phyloP scores from a whole-genome alignment of 2,888 invertebrate species.

The Drosophila nigritarsus region DNA sequence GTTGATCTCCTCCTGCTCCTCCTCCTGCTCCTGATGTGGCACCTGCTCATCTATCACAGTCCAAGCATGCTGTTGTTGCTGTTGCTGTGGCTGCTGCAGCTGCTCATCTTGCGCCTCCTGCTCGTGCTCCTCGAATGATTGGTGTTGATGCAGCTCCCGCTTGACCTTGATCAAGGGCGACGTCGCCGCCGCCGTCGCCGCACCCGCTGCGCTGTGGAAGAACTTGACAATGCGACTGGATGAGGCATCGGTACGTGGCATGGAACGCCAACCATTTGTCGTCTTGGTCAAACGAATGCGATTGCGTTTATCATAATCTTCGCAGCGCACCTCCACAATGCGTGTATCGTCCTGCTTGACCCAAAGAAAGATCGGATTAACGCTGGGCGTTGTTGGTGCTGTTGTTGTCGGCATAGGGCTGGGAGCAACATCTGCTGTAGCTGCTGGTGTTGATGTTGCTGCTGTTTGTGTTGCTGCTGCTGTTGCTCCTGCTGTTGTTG shows the following conservation, averaged over 20 bases:
- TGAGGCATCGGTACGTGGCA: conserved; percentile 89
- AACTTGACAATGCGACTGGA: conserved; percentile 82
- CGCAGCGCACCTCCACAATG: conserved; percentile 93
- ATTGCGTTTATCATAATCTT: conserved; percentile 94
- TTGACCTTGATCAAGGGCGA: conserved; percentile 84
- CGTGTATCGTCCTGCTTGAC: conserved; percentile 92
- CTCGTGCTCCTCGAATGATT: conserved; percentile 33
- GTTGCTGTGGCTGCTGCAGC: conserved; percentile 2
- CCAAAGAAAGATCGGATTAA: conserved; percentile 93
- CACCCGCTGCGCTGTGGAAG: conserved; percentile 75
- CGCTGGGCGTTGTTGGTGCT: conserved; percentile 58
- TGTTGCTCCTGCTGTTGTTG: neutral
- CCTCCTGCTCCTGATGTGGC: conserved; percentile 23
- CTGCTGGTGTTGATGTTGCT: conserved; percentile 3
- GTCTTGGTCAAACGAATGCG: conserved; percentile 93
- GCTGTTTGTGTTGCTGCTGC: neutral
- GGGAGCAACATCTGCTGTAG: conserved; percentile 24
- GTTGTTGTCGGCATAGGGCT: conserved; percentile 35
- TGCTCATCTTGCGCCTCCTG: conserved; percentile 13
- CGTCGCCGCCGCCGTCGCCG: conserved; percentile 44
- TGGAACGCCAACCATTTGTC: conserved; percentile 92
- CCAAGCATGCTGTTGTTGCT: conserved; percentile 20
- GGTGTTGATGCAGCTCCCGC: conserved; percentile 69
- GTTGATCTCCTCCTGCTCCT: conserved; percentile 19
- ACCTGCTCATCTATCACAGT: conserved; percentile 25